phyloP scores from a whole-genome alignment of 2,888 invertebrate species.

The Caenorhabditis sp. region DNA sequence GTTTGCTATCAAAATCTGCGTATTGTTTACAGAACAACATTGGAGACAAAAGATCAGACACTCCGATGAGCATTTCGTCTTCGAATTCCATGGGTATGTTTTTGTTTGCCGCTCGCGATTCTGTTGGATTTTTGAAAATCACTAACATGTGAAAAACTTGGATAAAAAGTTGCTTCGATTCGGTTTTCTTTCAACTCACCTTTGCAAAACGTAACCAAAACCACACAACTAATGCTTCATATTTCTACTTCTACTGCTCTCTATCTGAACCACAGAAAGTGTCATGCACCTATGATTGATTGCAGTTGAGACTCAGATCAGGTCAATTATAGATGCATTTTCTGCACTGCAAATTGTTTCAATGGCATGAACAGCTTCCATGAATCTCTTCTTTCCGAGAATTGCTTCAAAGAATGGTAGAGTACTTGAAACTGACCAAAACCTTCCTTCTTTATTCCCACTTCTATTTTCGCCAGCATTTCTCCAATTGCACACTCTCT shows the following conservation, averaged over 20 bases:
- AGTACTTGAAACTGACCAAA: slow-evolving; percentile 7
- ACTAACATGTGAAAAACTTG: background rate
- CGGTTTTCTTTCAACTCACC: slow-evolving; percentile 50
- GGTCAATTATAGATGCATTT: slow-evolving; percentile 35
- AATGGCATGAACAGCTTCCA: slow-evolving; percentile 42
- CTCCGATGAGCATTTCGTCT: slow-evolving; percentile 71
- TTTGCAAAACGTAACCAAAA: slow-evolving; percentile 28
- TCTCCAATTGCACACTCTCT: slow-evolving; percentile 19
- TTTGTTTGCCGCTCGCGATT: background rate
- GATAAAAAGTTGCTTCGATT: slow-evolving; percentile 36
- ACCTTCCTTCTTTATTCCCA: slow-evolving; percentile 37
- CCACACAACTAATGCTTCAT: slow-evolving; percentile 54
- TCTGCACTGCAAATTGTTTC: slow-evolving; percentile 59
- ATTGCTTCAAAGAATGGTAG: slow-evolving; percentile 40
- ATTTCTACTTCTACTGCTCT: slow-evolving; percentile 45
- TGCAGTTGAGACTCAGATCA: slow-evolving; percentile 34
- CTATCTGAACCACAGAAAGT: slow-evolving; percentile 48
- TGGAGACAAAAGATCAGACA: slow-evolving; percentile 52
- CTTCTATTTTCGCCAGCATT: slow-evolving; percentile 30
- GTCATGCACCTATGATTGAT: slow-evolving; percentile 45
- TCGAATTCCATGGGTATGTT: slow-evolving; percentile 72
- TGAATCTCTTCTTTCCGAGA: slow-evolving; percentile 34
- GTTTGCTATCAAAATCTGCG: too few species aligned
- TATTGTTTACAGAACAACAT: slow-evolving; percentile 21
- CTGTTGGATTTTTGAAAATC: background rate